These are phyloP conservation scores for Oreochromis spilurus DNA, from an alignment of 2,113 vertebrate species.

Conservation along the genomic window DNA sequence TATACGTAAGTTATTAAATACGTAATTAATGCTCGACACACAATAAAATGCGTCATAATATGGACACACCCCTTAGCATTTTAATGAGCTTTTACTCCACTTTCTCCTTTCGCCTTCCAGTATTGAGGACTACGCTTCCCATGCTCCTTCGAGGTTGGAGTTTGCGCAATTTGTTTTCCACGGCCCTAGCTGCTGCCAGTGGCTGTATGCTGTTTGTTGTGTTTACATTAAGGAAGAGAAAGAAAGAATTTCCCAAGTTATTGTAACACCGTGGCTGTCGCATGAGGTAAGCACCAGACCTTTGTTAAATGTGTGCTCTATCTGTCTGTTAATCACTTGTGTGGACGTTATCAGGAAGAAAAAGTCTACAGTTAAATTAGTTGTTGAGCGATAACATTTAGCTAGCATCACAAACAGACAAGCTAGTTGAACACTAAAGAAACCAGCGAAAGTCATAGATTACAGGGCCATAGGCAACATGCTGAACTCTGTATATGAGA, in stretches of 20 bases:
- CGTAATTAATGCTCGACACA: not conserved
- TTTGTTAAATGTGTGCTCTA: not conserved
- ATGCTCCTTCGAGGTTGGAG: conserved; percentile 13
- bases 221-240: conserved; percentile 29
- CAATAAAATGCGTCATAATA: not conserved
- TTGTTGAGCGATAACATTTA: conserved; percentile 12
- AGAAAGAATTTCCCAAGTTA: conserved; percentile 14
- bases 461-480: not conserved
- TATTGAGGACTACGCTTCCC: conserved; percentile 50
- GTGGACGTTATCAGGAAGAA: not conserved
- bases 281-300: conserved; percentile 60
- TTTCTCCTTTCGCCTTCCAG: not conserved
- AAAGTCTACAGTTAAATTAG: conserved; percentile 19
- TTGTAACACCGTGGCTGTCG: conserved; percentile 22
- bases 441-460: not conserved
- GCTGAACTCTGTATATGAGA: not conserved
- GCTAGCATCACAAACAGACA: conserved; percentile 28
- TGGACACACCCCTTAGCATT: not conserved
- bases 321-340: not conserved
- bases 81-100: not conserved
- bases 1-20: no score
- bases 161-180: conserved; percentile 61
- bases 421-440: conserved; percentile 21
- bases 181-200: conserved; percentile 42
- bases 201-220: conserved; percentile 50